phyloP scores from a whole-genome alignment of 2,797 vertebrate genomes.

The Anas capensis region DNA sequence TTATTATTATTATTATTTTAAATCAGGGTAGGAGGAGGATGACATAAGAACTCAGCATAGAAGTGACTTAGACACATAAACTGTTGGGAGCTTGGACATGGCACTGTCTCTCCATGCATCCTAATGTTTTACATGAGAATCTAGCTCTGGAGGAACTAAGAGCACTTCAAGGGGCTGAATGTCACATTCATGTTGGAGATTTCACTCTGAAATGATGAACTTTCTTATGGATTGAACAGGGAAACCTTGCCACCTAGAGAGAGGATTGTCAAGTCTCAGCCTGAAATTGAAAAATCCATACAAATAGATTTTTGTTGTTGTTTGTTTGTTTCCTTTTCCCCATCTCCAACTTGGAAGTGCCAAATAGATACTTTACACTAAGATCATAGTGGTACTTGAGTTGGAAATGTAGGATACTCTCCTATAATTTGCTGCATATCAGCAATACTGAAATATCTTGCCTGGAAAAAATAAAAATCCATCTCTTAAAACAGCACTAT shows the following conservation, averaged over 20 bases:
- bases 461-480: neutral
- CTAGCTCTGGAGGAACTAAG: neutral
- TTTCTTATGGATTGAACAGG: neutral
- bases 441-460: constrained; percentile 58
- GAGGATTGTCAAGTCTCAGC: neutral
- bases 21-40: neutral
- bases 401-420: constrained; percentile 12
- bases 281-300: neutral
- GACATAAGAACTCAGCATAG: neutral
- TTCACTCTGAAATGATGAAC: neutral
- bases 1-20: neutral
- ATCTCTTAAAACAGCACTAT: constrained; percentile 19
- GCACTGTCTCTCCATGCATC: neutral
- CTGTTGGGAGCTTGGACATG: neutral
- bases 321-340: no score
- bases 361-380: neutral
- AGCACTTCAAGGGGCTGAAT: neutral
- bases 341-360: neutral
- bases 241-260: neutral
- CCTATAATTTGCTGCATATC: constrained; percentile 22
- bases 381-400: constrained; percentile 19
- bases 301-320: neutral
- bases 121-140: neutral
- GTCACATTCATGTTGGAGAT: neutral
- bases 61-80: neutral